Evolutionary conservation across 2,797 vertebrate species (phyloP), one percentile per base, ranked within the genome.

Genomic region (Sebastes minor): DNA sequence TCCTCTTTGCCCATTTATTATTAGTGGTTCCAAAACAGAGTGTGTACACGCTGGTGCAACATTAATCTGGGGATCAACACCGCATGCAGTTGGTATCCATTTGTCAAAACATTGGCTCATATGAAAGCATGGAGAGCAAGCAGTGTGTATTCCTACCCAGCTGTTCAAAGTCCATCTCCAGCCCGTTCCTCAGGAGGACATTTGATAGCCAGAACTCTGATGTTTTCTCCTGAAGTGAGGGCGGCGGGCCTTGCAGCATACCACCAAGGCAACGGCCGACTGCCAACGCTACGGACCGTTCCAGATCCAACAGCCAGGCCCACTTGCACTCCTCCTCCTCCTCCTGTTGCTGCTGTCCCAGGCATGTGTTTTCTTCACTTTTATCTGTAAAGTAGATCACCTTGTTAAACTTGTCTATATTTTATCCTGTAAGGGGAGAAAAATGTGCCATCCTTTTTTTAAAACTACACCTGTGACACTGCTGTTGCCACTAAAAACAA

Each of bases 271-370:
- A 96, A 9, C 94, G 95, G 30, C 96, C 96, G 7, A 96, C 94
- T 28, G 94, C 93, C 87, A 97, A 83, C 0, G 95, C 96, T 5
- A 96, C 95, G 9, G 96, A 95, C 6, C 96, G 92, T 67, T 96
- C 96, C 83, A 97, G 85, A 81, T 97, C 96, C 85, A 97, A 87
- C 42, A 97, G 90, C 96, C 96, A 97, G 49, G 91, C 89, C 96
- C 96, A 96, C 73, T 77, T 88, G 73, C 88, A 85, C 55, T 95
- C 89, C 67, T 95, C 93, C 53, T 82, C 74, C 71, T 70, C 93
- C 46, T 83, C 72, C 70, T 69, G 80, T 27, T 61, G 82, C 79
- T 82, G 90, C 53, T 68, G 81, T 62, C 57, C 91, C 38, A 27
- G 14, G 65, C 71, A 79, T 55, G 82, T 4, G 70, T 69, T 91